Evolutionary conservation across 2,797 vertebrate genomes (phyloP).

Genomic region (Denticeps clupeoides): DNA sequence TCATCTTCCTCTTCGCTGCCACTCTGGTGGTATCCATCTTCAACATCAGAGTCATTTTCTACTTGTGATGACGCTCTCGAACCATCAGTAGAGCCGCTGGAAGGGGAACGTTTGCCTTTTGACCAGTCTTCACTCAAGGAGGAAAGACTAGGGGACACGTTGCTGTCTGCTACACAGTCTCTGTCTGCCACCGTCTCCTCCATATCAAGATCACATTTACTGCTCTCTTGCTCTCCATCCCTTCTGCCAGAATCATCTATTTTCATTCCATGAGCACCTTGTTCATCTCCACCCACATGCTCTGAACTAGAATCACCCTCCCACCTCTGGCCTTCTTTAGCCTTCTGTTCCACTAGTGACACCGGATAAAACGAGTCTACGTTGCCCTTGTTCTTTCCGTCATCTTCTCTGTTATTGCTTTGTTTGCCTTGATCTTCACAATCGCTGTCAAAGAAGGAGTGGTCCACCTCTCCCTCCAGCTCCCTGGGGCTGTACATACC

Average conservation of each 20-base stretch:
- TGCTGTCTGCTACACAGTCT: conserved; percentile 5
- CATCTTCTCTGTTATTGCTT: conserved; percentile 9
- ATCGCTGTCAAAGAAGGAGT: conserved; percentile 92
- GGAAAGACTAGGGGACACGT: not conserved
- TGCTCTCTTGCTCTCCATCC: too few species aligned
- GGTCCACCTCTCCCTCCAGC: conserved; percentile 81
- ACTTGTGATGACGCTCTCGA: conserved; percentile 32
- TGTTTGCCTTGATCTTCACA: conserved; percentile 47
- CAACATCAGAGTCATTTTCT: conserved; percentile 53
- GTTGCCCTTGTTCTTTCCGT: conserved; percentile 12
- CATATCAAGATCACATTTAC: too few species aligned
- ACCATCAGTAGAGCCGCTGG: conserved; percentile 7
- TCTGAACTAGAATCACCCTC: not conserved
- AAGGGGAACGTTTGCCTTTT: not conserved
- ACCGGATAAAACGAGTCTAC: too few species aligned
- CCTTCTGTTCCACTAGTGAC: too few species aligned
- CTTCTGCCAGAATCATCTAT: too few species aligned
- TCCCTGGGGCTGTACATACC: conserved; percentile 73
- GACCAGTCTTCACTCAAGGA: not conserved
- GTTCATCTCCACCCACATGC: not conserved
- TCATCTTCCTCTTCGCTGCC: too few species aligned
- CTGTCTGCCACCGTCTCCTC: not conserved
- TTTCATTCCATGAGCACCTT: too few species aligned
- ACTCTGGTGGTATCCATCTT: conserved; percentile 36
- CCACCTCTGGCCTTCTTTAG: too few species aligned